Conservation (phyloP, 2,888 invertebrate species). For the Esperia sulphurella region DNA sequence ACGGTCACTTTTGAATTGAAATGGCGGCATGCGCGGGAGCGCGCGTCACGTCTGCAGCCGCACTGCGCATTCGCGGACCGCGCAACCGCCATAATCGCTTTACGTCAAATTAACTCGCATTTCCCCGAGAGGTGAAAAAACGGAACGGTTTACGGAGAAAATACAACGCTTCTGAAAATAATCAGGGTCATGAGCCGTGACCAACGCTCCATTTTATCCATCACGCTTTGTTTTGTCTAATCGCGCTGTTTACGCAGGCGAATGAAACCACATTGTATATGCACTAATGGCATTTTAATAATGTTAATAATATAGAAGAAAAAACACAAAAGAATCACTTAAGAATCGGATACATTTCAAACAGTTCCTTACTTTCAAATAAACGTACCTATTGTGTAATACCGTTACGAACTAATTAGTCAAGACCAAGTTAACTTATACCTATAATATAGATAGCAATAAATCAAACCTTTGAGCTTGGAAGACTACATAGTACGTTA, state of each 20-base stretch:
- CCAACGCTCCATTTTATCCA: slow-evolving; percentile 25
- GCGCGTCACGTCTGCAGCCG: slow-evolving; percentile 39
- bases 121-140: slow-evolving; percentile 69
- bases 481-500: no score
- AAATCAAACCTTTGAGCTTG: no score
- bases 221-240: slow-evolving; percentile 12
- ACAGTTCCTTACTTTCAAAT: no score
- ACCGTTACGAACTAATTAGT: no score
- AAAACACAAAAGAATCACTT: background rate
- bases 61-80: slow-evolving; percentile 47
- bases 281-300: background rate
- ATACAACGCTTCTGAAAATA: slow-evolving; percentile 59
- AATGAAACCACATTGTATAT: background rate
- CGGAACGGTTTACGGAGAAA: slow-evolving; percentile 63
- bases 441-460: no score
- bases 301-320: background rate
- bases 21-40: slow-evolving; percentile 39
- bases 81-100: slow-evolving; percentile 50
- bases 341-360: no score
- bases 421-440: no score
- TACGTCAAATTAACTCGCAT: slow-evolving; percentile 65
- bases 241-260: background rate
- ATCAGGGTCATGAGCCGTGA: slow-evolving; percentile 52
- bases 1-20: slow-evolving; percentile 20
- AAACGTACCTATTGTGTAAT: no score